phyloP scores from a whole-genome alignment of 2,113 vertebrate species.

The Reinhardtius hippoglossoides region DNA sequence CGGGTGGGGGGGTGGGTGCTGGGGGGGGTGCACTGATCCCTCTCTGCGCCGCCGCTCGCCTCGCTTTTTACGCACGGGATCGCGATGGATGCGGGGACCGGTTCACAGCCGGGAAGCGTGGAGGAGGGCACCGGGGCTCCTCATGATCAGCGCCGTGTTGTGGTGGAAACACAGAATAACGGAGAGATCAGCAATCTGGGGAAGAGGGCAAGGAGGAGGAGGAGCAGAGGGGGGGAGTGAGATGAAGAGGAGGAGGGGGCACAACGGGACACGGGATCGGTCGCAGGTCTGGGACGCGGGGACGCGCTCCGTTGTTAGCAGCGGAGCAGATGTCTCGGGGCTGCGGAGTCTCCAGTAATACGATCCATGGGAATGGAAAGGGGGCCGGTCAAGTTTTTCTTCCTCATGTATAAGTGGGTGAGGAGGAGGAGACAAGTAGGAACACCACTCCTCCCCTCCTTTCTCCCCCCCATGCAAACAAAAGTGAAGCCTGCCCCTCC shows the following conservation, averaged over 20 bases:
- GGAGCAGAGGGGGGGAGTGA: slow-evolving; percentile 25
- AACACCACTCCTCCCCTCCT: slow-evolving; percentile 30
- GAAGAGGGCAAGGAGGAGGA: slow-evolving; percentile 26
- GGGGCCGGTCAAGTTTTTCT: slow-evolving; percentile 64
- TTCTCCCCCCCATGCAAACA: slow-evolving; percentile 63
- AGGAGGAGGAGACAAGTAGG: slow-evolving; percentile 65
- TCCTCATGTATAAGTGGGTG: slow-evolving; percentile 19
- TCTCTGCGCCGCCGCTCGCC: slow-evolving; percentile 29
- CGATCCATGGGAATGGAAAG: slow-evolving; percentile 82
- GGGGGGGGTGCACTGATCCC: not conserved
- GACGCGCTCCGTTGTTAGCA: slow-evolving; percentile 70
- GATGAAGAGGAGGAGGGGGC: slow-evolving; percentile 14
- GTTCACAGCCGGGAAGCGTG: slow-evolving; percentile 50
- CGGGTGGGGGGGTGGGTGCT: slow-evolving; percentile 19
- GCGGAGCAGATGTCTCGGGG: slow-evolving; percentile 74
- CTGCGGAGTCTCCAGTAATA: slow-evolving; percentile 68
- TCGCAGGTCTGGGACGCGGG: slow-evolving; percentile 57
- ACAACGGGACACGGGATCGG: slow-evolving; percentile 40
- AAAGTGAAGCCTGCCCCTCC: slow-evolving; percentile 58
- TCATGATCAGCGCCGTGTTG: slow-evolving; percentile 39
- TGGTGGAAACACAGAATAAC: slow-evolving; percentile 12
- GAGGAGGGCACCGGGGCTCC: slow-evolving; percentile 45
- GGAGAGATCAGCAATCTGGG: slow-evolving; percentile 24
- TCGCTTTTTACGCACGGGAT: slow-evolving; percentile 8
- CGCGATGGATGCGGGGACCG: slow-evolving; percentile 30